phyloP scores from a whole-genome alignment of 2,888 invertebrate genomes.

The Choreutis nemorana region DNA sequence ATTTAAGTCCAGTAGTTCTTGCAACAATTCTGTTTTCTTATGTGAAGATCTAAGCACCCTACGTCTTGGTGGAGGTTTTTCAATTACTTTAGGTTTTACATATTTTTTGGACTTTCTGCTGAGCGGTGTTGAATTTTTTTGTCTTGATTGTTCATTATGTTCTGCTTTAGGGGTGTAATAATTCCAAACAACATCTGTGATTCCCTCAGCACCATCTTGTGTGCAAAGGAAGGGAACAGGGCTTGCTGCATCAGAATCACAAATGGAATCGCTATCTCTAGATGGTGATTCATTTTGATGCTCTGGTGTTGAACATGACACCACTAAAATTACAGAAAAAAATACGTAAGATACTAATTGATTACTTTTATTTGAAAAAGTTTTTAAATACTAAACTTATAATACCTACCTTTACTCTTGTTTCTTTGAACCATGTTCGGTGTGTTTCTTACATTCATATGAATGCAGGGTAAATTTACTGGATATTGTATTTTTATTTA shows the following conservation, averaged over 20 bases:
- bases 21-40: conserved; percentile 42
- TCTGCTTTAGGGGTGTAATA: conserved; percentile 57
- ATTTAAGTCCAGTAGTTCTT: conserved; percentile 51
- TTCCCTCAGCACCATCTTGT: conserved; percentile 57
- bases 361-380: no score
- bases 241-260: conserved; percentile 48
- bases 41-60: conserved; percentile 29
- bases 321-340: conserved; percentile 26
- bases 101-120: conserved; percentile 37
- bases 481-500: no score
- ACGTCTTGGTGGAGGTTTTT: conserved; percentile 36
- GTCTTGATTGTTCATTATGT: conserved; percentile 21
- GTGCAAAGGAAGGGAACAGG: conserved; percentile 59
- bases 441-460: conserved; percentile 7
- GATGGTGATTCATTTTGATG: conserved; percentile 42
- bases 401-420: conserved; percentile 8
- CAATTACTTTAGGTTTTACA: conserved; percentile 28
- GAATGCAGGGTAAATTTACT: no score
- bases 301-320: conserved; percentile 52
- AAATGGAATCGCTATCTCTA: conserved; percentile 48
- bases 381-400: no score
- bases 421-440: conserved; percentile 7
- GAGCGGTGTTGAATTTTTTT: conserved; percentile 45
- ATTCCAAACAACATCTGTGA: conserved; percentile 60
- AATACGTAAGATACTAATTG: no score